Evolutionary conservation across 2,888 invertebrate genomes (phyloP), one percentile per base, ranked within the genome.

Genomic region (Lithosia quadra): DNA sequence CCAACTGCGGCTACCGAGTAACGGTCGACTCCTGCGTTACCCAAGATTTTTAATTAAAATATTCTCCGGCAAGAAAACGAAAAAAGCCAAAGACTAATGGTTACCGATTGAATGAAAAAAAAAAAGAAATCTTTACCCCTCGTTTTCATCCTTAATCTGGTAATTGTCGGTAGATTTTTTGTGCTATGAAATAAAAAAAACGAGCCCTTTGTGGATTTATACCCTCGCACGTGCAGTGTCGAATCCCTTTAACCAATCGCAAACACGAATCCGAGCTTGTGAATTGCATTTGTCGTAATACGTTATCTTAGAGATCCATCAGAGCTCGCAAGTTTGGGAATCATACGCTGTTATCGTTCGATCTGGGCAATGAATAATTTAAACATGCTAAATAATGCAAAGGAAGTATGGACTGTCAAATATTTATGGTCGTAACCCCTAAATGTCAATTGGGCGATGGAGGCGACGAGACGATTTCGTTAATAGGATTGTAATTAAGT

Each of bases 401-500:
- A 83, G 84, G 82, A 81, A 82, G 79, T 78, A 79, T 67, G 72
- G 75, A 67, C 77, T 78, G 81, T 82, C 85, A 84, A 86, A 86
- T 86, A 85, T 88, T 84, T 86, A 84, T 84, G 63, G 57, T 67
- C 72, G 77, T 77, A 75, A 81, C 82, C 84, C 84, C 85, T 81
- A 82, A 86, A 86, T 84, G 85, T 86, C 86, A 87, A 87, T 84
- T 84, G 84, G 79, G 78, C 83, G 79, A 84, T 78, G 76, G 78
- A 84, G 86, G 84, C 82, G 84, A 83, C 80, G 86, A 86, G 86
- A 86, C 86, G 85, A 88, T 88, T 88, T 88, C 79, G 84, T 88
- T 92, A 91, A 92, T 91, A 90, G 90, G 91, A 90, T 91, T 88
- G 88, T 91, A 90, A 92, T 91, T 90, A 91, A 91, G 86, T 84